phyloP scores from a whole-genome alignment of 2,888 invertebrate species.

The Dryobotodes eremita region DNA sequence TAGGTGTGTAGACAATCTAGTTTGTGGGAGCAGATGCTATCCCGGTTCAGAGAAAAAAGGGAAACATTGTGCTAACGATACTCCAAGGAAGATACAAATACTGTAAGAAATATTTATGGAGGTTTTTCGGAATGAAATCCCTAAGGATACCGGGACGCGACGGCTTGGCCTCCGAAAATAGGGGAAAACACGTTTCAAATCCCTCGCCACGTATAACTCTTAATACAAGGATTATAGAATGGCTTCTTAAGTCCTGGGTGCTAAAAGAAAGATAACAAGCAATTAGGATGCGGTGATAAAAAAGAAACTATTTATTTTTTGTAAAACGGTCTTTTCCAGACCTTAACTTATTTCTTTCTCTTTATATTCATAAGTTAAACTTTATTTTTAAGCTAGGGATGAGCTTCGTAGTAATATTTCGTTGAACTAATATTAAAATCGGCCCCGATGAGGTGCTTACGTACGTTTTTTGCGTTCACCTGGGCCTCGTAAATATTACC shows the following conservation, averaged over 20 bases:
- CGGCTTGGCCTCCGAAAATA: slow-evolving; percentile 84
- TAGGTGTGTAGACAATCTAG: slow-evolving; percentile 32
- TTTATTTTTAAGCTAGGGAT: slow-evolving; percentile 55
- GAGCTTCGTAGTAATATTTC: slow-evolving; percentile 59
- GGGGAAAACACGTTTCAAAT: slow-evolving; percentile 88
- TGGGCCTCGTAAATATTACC: slow-evolving; percentile 87
- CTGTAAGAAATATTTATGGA: slow-evolving; percentile 91
- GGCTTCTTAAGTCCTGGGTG: slow-evolving; percentile 87
- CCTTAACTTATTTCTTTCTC: slow-evolving; percentile 53
- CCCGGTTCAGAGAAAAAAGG: slow-evolving; percentile 78
- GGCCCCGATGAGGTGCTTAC: slow-evolving; percentile 81
- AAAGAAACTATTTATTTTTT: slow-evolving; percentile 73
- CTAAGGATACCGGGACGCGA: slow-evolving; percentile 82
- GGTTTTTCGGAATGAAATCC: slow-evolving; percentile 89
- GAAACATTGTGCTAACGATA: slow-evolving; percentile 88
- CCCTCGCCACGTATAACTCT: slow-evolving; percentile 89
- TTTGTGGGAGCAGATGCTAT: slow-evolving; percentile 82
- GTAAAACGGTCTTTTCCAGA: slow-evolving; percentile 58
- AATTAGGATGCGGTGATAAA: slow-evolving; percentile 81
- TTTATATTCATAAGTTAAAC: slow-evolving; percentile 53
- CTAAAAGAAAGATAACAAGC: slow-evolving; percentile 89
- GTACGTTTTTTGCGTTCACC: slow-evolving; percentile 82
- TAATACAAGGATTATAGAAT: slow-evolving; percentile 89
- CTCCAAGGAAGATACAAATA: slow-evolving; percentile 90
- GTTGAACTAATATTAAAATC: slow-evolving; percentile 77